Base-by-base conservation (phyloP, 2,888 invertebrate genomes). In the Gandaritis pyraliata region DNA sequence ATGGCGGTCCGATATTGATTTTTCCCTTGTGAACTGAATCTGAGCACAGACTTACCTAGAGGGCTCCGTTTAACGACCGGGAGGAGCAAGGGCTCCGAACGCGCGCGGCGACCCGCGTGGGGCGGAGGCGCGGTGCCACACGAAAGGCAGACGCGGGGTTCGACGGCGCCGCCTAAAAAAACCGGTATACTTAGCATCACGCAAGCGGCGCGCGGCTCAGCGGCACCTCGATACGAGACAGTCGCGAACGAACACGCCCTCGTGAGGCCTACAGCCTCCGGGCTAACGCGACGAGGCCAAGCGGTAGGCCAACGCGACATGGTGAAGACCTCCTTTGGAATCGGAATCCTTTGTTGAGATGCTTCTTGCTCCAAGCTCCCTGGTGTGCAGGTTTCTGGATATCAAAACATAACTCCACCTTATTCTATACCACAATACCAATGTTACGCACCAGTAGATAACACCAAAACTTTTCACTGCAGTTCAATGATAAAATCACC, bases 361-460 rank as follows among this genome's bases (percentile, higher is more conserved):
- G 72, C 67, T 73, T 75, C 73, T 74, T 66, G 63, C 58, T 63
- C 66, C 47, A 18, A 67, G 64, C 63, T 71, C 62, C 69, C 69
- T 71, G 74, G 69, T 66, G 72, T 67, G 74, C 56, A 61, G 76
- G 69, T 71, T 75, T 82, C 85, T 86, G 86, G 58, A 87, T 84
- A 87, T 83, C 85, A 85, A 85, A 82, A 78, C 87, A 86, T 87
- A 84, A 85, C 86, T 90, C 82, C 91, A 90, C 89, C 86, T 88
- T 87, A 90, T 84, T 79, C 74, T 72, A 83, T 84, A 89, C 84
- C 90, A 90, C 90, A 91, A 91, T 83, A 88, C 87, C 62, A 90
- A 90, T 85, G 91, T 91, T 91, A 91, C 91, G 91, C 87, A 91
- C 91, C 91, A 91, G 91, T 81, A 83, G 72, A 77, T 80, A 82